Conservation (phyloP, 2,888 invertebrate species). For the Erebia ligea region DNA sequence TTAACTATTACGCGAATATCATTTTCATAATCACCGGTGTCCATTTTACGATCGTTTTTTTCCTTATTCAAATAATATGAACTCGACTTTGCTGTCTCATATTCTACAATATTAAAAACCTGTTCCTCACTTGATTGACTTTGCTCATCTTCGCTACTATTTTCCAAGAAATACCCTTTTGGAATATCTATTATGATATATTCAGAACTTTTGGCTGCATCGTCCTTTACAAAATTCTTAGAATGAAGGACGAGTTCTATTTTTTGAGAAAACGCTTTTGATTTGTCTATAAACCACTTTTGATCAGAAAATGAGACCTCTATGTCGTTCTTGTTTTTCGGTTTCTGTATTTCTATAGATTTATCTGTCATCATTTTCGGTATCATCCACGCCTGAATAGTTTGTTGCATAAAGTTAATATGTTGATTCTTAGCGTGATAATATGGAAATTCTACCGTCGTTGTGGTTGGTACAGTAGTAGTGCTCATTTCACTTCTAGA, state of each 20-base stretch:
- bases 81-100: slow-evolving; percentile 58
- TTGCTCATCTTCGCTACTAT: slow-evolving; percentile 50
- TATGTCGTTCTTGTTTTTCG: slow-evolving; percentile 47
- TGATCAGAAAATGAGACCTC: slow-evolving; percentile 54
- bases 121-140: slow-evolving; percentile 63
- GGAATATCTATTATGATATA: slow-evolving; percentile 68
- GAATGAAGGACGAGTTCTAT: slow-evolving; percentile 64
- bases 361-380: slow-evolving; percentile 55
- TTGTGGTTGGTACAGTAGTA: background rate
- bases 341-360: slow-evolving; percentile 36
- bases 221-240: slow-evolving; percentile 48
- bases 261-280: slow-evolving; percentile 61
- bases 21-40: slow-evolving; percentile 46
- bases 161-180: slow-evolving; percentile 62
- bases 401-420: slow-evolving; percentile 58
- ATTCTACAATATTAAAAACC: slow-evolving; percentile 70
- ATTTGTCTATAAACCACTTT: slow-evolving; percentile 63
- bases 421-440: slow-evolving; percentile 50
- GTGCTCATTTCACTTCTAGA: slow-evolving; percentile 60
- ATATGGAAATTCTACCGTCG: slow-evolving; percentile 48
- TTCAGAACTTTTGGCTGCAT: slow-evolving; percentile 54
- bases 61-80: slow-evolving; percentile 41
- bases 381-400: slow-evolving; percentile 72
- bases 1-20: slow-evolving; percentile 48
- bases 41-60: slow-evolving; percentile 38